Conservation (phyloP, 2,797 vertebrate genomes). For the Notolepis coatsorum region DNA sequence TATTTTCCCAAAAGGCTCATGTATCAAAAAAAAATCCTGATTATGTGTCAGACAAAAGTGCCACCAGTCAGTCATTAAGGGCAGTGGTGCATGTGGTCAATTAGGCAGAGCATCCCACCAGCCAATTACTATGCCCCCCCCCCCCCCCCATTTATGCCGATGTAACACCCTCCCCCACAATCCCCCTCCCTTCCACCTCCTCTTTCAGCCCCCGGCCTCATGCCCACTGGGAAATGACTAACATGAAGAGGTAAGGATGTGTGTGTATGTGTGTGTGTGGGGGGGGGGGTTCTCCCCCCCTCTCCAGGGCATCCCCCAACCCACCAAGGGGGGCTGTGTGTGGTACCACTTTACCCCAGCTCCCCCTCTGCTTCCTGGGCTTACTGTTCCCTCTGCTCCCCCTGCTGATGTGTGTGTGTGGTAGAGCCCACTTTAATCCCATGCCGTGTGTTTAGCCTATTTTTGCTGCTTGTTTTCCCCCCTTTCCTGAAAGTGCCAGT, state of each 20-base stretch:
- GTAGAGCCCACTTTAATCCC: not conserved
- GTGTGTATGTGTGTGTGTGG: too few relatives aligned
- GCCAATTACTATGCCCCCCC: slow-evolving; percentile 54
- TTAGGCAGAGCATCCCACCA: slow-evolving; percentile 42
- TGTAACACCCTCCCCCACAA: slow-evolving; percentile 41
- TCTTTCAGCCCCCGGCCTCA: slow-evolving; percentile 7
- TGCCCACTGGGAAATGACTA: not conserved
- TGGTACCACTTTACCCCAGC: not conserved
- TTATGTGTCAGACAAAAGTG: too few relatives aligned
- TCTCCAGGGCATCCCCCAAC: slow-evolving; percentile 19
- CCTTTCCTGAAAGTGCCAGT: too few relatives aligned
- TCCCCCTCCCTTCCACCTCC: slow-evolving; percentile 21
- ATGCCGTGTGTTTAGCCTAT: too few relatives aligned
- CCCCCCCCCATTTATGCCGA: slow-evolving; percentile 58
- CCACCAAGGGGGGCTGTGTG: slow-evolving; percentile 2
- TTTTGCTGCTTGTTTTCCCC: too few relatives aligned
- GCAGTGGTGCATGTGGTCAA: slow-evolving; percentile 20
- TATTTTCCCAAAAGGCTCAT: too few relatives aligned
- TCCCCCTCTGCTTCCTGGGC: not conserved
- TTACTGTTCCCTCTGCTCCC: not conserved
- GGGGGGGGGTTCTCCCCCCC: slow-evolving; percentile 10
- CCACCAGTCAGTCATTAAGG: too few relatives aligned
- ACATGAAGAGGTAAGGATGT: too few relatives aligned
- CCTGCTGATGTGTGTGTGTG: not conserved
- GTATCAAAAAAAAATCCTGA: too few relatives aligned